phyloP scores from a whole-genome alignment of 2,797 vertebrate species.

The Margarornis squamiger region DNA sequence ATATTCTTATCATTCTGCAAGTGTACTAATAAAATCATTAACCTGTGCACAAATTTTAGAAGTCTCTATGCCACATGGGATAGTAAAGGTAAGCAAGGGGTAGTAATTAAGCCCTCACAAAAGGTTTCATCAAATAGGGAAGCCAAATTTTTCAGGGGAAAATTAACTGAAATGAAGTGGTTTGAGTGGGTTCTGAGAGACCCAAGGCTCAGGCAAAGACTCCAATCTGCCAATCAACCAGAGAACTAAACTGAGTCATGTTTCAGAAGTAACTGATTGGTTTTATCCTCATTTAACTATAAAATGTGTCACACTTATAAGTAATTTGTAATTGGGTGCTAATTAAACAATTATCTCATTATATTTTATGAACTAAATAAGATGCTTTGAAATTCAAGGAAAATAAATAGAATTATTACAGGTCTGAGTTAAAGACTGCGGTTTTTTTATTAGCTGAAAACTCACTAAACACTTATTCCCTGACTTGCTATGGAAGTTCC shows the following conservation, averaged over 20 bases:
- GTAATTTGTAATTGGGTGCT: conserved; percentile 22
- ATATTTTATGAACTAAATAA: conserved; percentile 19
- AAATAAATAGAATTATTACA: conserved; percentile 32
- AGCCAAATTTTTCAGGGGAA: neutral
- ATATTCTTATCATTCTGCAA: neutral
- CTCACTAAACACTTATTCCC: neutral
- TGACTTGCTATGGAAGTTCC: neutral
- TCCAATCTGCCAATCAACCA: neutral
- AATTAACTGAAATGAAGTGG: neutral
- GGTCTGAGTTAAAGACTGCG: neutral
- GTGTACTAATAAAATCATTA: neutral
- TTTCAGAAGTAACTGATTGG: neutral
- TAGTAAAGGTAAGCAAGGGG: neutral
- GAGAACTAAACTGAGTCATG: neutral
- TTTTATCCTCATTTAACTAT: conserved; percentile 1
- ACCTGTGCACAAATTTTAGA: neutral
- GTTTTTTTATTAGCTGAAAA: neutral
- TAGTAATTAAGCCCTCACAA: neutral
- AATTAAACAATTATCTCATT: conserved; percentile 65
- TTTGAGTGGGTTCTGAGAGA: neutral
- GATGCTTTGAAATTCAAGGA: conserved; percentile 21
- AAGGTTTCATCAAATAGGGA: neutral
- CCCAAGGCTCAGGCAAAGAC: neutral
- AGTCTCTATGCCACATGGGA: neutral
- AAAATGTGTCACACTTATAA: conserved; percentile 11